phyloP scores from a whole-genome alignment of 2,888 invertebrate species.

The Silvanus unidentatus region DNA sequence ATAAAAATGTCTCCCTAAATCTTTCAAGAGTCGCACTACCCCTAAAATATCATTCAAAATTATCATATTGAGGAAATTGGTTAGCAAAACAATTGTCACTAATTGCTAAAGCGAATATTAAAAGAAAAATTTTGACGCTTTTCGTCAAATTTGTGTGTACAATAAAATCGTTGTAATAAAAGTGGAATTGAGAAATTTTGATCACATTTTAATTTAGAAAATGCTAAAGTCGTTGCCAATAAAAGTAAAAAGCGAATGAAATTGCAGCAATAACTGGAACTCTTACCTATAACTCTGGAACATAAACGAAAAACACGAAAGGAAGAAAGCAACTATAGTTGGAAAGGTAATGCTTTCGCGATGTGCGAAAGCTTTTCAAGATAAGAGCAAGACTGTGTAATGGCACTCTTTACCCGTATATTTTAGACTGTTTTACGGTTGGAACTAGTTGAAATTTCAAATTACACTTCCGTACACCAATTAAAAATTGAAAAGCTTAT shows the following conservation, averaged over 20 bases:
- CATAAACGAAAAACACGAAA: conserved; percentile 15
- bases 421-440: background rate
- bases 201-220: conserved; percentile 10
- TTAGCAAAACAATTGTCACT: too few species aligned
- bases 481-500: conserved; percentile 1
- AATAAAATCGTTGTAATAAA: background rate
- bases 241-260: conserved; percentile 17
- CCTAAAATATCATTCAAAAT: too few species aligned
- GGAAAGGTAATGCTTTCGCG: conserved; percentile 16
- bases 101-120: too few species aligned
- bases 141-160: too few species aligned
- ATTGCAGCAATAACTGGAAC: conserved; percentile 19
- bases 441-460: conserved; percentile 2
- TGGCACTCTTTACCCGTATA: background rate
- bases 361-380: conserved; percentile 14
- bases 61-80: too few species aligned
- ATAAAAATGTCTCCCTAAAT: too few species aligned
- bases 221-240: conserved; percentile 7
- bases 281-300: conserved; percentile 16
- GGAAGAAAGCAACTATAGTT: conserved; percentile 9
- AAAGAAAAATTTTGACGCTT: too few species aligned
- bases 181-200: conserved; percentile 3
- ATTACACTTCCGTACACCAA: background rate
- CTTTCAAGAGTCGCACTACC: too few species aligned
- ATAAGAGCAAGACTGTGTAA: conserved; percentile 13